Evolutionary conservation across 2,888 invertebrate species (phyloP).

Genomic region (Dilophus febrilis): DNA sequence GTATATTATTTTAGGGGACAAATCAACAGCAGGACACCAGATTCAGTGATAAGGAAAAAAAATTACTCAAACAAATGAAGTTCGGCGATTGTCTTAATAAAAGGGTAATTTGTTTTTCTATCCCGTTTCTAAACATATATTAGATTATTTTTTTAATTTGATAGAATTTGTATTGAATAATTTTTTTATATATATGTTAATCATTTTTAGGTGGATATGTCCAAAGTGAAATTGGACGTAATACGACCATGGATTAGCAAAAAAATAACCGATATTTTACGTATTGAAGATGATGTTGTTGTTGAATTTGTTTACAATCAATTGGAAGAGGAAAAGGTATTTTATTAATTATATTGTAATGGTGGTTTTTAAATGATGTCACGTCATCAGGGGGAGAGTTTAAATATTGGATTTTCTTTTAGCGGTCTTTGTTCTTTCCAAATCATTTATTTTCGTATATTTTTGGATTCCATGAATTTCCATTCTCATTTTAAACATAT

Average conservation of each 20-base stretch:
- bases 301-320: constrained; percentile 98
- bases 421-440: too few species aligned
- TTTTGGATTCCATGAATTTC: too few species aligned
- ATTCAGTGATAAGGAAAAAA: constrained; percentile 99
- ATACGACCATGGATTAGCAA: constrained; percentile 98
- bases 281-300: constrained; percentile 97
- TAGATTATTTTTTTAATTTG: background rate
- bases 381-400: too few species aligned
- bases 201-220: constrained; percentile 75
- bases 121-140: background rate
- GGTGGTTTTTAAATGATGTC: too few species aligned
- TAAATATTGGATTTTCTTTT: too few species aligned
- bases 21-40: constrained; percentile 97
- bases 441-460: too few species aligned
- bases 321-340: too few species aligned
- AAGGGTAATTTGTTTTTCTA: constrained; percentile 43
- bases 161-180: background rate
- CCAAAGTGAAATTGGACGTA: constrained; percentile 92
- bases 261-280: constrained; percentile 87
- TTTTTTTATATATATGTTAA: background rate
- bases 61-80: constrained; percentile 95
- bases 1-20: constrained; percentile 57
- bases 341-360: too few species aligned
- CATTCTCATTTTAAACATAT: too few species aligned
- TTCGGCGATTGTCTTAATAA: constrained; percentile 87